Conservation (phyloP, 2,113 vertebrate species). For the Oceanodroma tethys region DNA sequence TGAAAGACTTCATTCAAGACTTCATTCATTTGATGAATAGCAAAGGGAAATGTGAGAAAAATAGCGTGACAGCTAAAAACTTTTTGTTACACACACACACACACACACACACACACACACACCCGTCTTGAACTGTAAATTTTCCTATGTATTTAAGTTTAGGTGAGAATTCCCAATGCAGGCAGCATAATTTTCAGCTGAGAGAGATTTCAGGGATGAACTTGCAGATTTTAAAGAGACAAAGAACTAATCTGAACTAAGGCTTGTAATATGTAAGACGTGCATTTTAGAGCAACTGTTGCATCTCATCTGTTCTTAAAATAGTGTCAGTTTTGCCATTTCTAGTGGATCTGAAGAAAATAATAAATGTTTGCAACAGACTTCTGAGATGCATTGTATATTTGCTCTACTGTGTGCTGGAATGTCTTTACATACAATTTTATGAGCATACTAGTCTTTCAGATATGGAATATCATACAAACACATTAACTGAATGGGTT, state of each 20-base stretch:
- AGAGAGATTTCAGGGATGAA: not conserved
- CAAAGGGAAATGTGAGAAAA: conserved; percentile 1
- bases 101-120: too few species aligned
- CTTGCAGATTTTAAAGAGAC: not conserved
- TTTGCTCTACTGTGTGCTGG: not conserved
- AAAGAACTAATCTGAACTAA: not conserved
- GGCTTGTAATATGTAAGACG: not conserved
- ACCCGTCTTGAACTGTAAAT: not conserved
- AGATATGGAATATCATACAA: not conserved
- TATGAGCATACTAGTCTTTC: not conserved
- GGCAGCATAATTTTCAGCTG: not conserved
- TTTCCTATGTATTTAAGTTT: not conserved
- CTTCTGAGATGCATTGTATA: not conserved
- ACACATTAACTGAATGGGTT: not conserved
- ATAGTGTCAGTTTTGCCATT: not conserved
- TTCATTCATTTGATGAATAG: conserved; percentile 20
- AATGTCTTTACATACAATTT: not conserved
- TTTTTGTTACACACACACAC: too few species aligned
- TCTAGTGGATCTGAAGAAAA: not conserved
- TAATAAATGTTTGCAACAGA: not conserved
- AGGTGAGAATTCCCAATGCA: not conserved
- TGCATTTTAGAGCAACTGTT: not conserved
- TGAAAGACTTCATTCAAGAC: conserved; percentile 36
- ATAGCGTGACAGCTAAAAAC: not conserved
- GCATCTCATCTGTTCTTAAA: not conserved